Evolutionary conservation across 2,888 invertebrate genomes (phyloP).

Genomic region (Athrips mouffetella): DNA sequence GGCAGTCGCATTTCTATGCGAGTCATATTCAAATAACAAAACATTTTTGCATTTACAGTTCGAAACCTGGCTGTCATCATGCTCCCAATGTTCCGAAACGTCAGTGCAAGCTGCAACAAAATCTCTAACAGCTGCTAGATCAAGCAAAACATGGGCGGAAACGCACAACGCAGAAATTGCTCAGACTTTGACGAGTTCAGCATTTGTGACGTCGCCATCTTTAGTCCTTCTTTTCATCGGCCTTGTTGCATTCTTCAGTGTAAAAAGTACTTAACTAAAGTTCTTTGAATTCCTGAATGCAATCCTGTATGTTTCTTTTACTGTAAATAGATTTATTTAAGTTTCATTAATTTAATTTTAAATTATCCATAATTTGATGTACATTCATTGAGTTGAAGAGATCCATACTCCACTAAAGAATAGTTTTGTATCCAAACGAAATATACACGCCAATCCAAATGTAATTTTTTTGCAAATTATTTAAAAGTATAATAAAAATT

Average conservation of each 20-base stretch:
- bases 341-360: no score
- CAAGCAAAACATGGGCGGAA: slow-evolving; percentile 44
- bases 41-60: slow-evolving; percentile 41
- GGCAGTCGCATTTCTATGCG: no score
- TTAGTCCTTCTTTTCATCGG: neutral
- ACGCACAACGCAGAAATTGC: slow-evolving; percentile 47
- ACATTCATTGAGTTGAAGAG: neutral
- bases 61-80: slow-evolving; percentile 48
- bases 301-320: neutral
- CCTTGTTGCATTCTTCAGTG: neutral
- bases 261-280: neutral
- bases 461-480: no score
- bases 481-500: no score
- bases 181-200: slow-evolving; percentile 36
- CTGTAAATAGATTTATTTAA: neutral
- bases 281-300: neutral
- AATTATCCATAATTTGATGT: no score
- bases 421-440: no score
- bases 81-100: slow-evolving; percentile 42
- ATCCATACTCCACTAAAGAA: neutral
- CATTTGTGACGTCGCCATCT: slow-evolving; percentile 34
- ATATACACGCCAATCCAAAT: no score
- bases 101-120: slow-evolving; percentile 34
- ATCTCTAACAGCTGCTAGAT: slow-evolving; percentile 35
- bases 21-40: no score